Evolutionary conservation across 1,140 invertebrate species (phyloP).

Genomic region (Calliphora vicina): DNA sequence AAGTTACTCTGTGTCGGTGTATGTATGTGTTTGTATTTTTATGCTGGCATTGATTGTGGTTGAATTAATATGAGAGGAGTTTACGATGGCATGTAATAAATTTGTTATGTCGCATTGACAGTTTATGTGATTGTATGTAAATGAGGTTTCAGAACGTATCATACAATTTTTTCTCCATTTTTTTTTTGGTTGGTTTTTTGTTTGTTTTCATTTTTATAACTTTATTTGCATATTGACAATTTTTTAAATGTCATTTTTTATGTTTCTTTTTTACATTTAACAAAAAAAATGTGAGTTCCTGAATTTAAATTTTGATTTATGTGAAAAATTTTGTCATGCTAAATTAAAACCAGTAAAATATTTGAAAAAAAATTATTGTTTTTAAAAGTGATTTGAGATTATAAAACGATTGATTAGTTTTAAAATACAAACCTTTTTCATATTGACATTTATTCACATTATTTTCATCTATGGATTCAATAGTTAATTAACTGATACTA

Average conservation of each 20-base stretch:
- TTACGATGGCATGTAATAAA: conserved; percentile 33
- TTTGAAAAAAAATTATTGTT: too few relatives aligned
- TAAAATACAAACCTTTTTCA: too few relatives aligned
- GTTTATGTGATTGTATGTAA: conserved; percentile 35
- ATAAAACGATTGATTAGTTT: too few relatives aligned
- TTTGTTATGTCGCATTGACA: conserved; percentile 34
- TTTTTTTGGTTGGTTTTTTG: not conserved
- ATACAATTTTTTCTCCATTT: not conserved
- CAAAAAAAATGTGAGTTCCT: not conserved
- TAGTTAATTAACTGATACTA: too few relatives aligned
- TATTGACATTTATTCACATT: too few relatives aligned
- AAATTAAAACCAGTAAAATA: too few relatives aligned
- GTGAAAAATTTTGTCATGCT: not conserved
- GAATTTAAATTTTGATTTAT: not conserved
- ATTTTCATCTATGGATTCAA: too few relatives aligned
- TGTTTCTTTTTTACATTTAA: not conserved
- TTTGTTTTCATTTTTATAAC: not conserved
- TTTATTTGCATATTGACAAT: not conserved
- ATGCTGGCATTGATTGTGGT: conserved; percentile 25
- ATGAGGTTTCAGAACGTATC: conserved; percentile 23
- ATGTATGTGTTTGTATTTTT: conserved; percentile 3
- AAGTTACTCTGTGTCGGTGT: not conserved
- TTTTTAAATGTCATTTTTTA: not conserved
- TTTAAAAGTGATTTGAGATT: too few relatives aligned
- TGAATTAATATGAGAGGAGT: conserved; percentile 31